phyloP scores from a whole-genome alignment of 2,888 invertebrate genomes.

The Linnaemya tessellans region DNA sequence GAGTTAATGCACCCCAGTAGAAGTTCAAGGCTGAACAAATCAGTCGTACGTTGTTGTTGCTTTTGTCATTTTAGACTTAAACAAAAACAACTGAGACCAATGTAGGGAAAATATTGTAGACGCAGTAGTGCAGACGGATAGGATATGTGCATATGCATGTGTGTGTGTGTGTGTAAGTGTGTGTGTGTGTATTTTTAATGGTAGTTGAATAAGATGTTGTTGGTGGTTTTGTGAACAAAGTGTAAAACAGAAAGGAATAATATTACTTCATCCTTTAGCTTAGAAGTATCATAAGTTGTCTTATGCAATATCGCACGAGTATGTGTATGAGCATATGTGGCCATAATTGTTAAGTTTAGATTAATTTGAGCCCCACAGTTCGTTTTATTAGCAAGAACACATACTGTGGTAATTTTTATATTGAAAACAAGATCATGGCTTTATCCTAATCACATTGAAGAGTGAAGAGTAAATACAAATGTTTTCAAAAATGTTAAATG shows the following conservation, averaged over 20 bases:
- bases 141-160: neutral
- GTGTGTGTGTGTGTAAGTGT: neutral
- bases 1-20: slow-evolving; percentile 83
- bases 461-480: too few species aligned
- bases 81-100: slow-evolving; percentile 50
- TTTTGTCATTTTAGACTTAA: slow-evolving; percentile 57
- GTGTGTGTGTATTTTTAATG: neutral
- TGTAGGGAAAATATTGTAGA: slow-evolving; percentile 15
- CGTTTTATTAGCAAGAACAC: neutral
- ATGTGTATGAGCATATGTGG: neutral
- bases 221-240: slow-evolving; percentile 21
- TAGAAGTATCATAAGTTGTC: slow-evolving; percentile 5
- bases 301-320: slow-evolving; percentile 30
- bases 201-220: slow-evolving; percentile 18
- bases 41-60: slow-evolving; percentile 75
- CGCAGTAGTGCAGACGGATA: neutral
- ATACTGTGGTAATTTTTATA: neutral
- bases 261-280: slow-evolving; percentile 26
- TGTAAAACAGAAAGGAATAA: neutral
- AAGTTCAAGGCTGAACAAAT: slow-evolving; percentile 83
- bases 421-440: neutral
- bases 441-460: neutral
- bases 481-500: too few species aligned
- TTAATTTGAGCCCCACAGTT: neutral
- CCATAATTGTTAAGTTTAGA: neutral